Conservation (phyloP, 2,113 vertebrate species). For the Pogona vitticeps region DNA sequence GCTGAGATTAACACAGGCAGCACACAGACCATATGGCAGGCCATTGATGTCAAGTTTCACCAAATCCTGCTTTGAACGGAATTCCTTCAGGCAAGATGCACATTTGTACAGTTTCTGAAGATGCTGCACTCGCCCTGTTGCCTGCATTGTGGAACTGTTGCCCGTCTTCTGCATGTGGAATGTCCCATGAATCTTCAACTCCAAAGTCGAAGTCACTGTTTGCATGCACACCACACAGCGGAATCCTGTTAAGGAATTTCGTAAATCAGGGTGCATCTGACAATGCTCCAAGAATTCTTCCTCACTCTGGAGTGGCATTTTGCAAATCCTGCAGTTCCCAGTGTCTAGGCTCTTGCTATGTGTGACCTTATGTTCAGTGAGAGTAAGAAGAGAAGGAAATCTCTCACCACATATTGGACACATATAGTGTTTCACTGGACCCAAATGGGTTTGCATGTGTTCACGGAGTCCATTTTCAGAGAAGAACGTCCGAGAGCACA, state of each 20-base stretch:
- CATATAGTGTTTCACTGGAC: conserved; percentile 99
- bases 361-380: conserved; percentile 98
- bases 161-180: conserved; percentile 99
- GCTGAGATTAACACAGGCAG: conserved; percentile 89
- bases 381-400: conserved; percentile 96
- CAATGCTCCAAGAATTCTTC: conserved; percentile 99
- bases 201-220: conserved; percentile 97
- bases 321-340: conserved; percentile 97
- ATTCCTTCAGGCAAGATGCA: conserved; percentile 97
- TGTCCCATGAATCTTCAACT: conserved; percentile 98
- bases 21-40: conserved; percentile 94
- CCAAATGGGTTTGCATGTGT: conserved; percentile 97
- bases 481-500: conserved; percentile 98
- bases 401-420: conserved; percentile 98
- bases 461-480: conserved; percentile 95
- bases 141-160: conserved; percentile 79
- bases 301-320: conserved; percentile 96
- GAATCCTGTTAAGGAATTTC: conserved; percentile 97
- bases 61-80: conserved; percentile 94
- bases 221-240: conserved; percentile 99
- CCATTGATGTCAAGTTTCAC: conserved; percentile 98
- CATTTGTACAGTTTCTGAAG: conserved; percentile 93
- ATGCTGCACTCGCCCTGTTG: conserved; percentile 76
- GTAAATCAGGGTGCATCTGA: conserved; percentile 98
- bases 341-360: conserved; percentile 99